These are phyloP conservation scores for Propithecus deckenii DNA, from an alignment of 2,797 vertebrate species.

Conservation along the genomic window DNA sequence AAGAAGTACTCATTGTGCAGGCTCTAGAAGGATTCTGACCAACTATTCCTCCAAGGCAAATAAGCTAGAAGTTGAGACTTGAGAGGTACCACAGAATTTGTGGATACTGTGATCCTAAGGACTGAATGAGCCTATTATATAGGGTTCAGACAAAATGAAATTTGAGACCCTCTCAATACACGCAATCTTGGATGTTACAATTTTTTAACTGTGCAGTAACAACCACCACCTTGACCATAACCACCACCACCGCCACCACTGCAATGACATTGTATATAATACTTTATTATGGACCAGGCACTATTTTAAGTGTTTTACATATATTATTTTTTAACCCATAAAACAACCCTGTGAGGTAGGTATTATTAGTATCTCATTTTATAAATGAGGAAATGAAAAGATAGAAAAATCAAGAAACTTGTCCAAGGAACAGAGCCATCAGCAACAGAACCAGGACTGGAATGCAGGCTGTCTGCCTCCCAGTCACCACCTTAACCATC, in stretches of 20 bases:
- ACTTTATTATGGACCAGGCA: fast-evolving
- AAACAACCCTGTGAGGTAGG: background rate
- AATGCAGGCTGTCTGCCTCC: background rate
- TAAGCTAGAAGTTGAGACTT: background rate
- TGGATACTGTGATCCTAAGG: background rate
- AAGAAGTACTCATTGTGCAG: background rate
- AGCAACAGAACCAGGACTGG: background rate
- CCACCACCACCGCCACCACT: too few species aligned
- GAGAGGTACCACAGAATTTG: background rate
- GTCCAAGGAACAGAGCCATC: background rate
- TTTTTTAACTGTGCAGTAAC: background rate
- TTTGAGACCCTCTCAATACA: background rate
- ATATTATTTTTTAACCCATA: background rate
- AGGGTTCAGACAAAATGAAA: background rate
- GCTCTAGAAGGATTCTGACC: background rate
- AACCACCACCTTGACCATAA: background rate
- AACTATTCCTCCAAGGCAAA: too few species aligned
- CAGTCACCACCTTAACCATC: background rate
- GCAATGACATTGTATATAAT: fast-evolving
- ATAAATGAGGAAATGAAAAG: background rate
- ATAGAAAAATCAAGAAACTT: background rate
- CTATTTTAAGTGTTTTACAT: background rate
- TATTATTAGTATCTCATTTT: background rate
- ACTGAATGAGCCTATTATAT: background rate
- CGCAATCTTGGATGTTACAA: background rate